phyloP scores from a whole-genome alignment of 2,797 vertebrate species.

The Manis javanica region DNA sequence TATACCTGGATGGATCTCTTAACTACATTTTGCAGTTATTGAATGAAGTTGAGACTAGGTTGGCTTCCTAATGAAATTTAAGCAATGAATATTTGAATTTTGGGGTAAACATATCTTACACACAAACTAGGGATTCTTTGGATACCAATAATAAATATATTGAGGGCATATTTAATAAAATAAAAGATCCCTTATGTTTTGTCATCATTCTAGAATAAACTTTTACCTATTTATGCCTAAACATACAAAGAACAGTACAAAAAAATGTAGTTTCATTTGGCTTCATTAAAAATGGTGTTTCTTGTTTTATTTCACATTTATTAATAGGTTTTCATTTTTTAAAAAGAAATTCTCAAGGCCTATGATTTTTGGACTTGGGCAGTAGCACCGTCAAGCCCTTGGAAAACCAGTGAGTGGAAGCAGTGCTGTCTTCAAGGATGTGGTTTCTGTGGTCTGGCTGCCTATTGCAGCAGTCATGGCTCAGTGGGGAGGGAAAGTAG shows the following conservation, averaged over 20 bases:
- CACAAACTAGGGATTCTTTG: not conserved
- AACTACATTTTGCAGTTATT: slow-evolving; percentile 13
- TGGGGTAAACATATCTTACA: slow-evolving; percentile 12
- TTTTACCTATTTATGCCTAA: not conserved
- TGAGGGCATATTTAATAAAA: not conserved
- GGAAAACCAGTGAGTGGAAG: slow-evolving; percentile 2
- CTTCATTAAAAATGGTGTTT: not conserved
- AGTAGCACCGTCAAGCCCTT: not conserved
- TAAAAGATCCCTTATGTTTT: not conserved
- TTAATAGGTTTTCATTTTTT: not conserved
- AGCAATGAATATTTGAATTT: slow-evolving; percentile 15
- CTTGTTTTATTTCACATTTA: slow-evolving; percentile 34
- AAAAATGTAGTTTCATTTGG: slow-evolving; percentile 1
- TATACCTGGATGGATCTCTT: not conserved
- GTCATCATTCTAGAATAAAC: not conserved
- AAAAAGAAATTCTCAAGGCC: not conserved
- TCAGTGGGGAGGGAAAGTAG: not conserved
- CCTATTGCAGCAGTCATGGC: not conserved
- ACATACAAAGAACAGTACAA: not conserved
- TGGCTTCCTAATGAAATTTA: not conserved
- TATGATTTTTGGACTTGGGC: not conserved
- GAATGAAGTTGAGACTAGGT: not conserved
- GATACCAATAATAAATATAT: not conserved
- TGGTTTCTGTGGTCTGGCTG: slow-evolving; percentile 16
- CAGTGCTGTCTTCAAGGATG: not conserved